phyloP scores from a whole-genome alignment of 2,113 vertebrate species.

The Dromas ardeola region DNA sequence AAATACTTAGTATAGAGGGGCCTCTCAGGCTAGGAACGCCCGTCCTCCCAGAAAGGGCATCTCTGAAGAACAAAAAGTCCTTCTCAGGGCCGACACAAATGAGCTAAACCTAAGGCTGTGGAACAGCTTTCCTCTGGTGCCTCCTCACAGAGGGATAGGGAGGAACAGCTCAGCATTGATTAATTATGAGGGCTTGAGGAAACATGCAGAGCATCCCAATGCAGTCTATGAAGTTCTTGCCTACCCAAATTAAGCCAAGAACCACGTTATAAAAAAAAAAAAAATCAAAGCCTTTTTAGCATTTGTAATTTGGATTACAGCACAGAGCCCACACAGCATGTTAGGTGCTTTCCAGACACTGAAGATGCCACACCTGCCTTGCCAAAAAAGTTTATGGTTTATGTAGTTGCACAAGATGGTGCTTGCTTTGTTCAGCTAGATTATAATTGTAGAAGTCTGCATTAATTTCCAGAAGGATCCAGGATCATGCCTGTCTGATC shows the following conservation, averaged over 20 bases:
- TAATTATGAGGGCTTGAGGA: slow-evolving; percentile 49
- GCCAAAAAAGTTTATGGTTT: slow-evolving; percentile 50
- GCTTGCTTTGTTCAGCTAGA: slow-evolving; percentile 34
- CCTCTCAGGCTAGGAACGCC: neutral
- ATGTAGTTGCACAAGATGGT: slow-evolving; percentile 48
- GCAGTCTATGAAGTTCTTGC: slow-evolving; percentile 30
- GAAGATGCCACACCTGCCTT: slow-evolving; percentile 36
- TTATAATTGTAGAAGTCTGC: slow-evolving; percentile 7
- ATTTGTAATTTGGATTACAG: slow-evolving; percentile 39
- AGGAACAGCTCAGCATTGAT: neutral
- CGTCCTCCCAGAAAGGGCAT: neutral
- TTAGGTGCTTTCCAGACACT: slow-evolving; percentile 62
- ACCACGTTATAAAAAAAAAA: neutral
- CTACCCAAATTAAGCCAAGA: slow-evolving; percentile 37
- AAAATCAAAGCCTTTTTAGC: slow-evolving; percentile 50
- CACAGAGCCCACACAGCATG: slow-evolving; percentile 56
- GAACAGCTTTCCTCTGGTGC: neutral
- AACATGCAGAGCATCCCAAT: slow-evolving; percentile 27
- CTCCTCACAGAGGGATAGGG: neutral
- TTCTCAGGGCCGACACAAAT: neutral
- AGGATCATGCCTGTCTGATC: neutral
- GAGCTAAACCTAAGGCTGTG: neutral
- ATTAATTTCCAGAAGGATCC: slow-evolving; percentile 23
- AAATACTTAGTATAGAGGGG: neutral
- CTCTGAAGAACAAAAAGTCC: neutral